Base-by-base conservation (phyloP, 2,888 invertebrate genomes). In the Chrysolina americana region DNA sequence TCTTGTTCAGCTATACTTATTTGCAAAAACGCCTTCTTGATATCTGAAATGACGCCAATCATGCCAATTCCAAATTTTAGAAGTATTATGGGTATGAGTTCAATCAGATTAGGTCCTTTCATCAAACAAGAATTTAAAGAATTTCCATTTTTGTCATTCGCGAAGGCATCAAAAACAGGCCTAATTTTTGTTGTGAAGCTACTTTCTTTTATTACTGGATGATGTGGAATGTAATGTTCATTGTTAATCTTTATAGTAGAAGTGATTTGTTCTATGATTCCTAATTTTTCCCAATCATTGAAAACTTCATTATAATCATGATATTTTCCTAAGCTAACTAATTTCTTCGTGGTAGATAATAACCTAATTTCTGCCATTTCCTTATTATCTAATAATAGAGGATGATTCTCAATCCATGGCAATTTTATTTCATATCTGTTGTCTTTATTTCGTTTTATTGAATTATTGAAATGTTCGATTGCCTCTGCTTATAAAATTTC, bases 201-300 rank as follows among this genome's bases (percentile, higher is more conserved):
- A 5, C 6, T 8, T 41, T 47, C 47, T 47, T 47, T 47, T 13
- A 47, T 47, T 3, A 47, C 47, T 13, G 47, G 11, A 47, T 47
- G 47, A 15, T 63, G 65, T 15, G 65, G 44, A 19, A 65, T 41
- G 19, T 44, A 65, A 19, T 65, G 65, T 44, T 44, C 47, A n/a
- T 2, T 36, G 4, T 13, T 44, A 44, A 13, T 44, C 8, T 21
- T 19, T 5, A 17, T 10, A 62, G n/a, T 9, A 2, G 36, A 5
- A 15, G 62, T 28, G 36, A 62, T 47, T 11, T 65, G 11, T 19
- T 23, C 21, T 1, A 65, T 44, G 1, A 65, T 44, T 19, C 65
- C 65, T 21, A 44, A 47, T 21, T 41, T 19, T 21, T 21, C 15
- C 65, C 65, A 65, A n/a, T 65, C 65, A 19, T 65, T 65, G 47